Percentiles rank a stretch among this genome's conserved stretches.
Conservation (phyloP, 2,113 vertebrate species). For the Eubucco bourcierii region DNA sequence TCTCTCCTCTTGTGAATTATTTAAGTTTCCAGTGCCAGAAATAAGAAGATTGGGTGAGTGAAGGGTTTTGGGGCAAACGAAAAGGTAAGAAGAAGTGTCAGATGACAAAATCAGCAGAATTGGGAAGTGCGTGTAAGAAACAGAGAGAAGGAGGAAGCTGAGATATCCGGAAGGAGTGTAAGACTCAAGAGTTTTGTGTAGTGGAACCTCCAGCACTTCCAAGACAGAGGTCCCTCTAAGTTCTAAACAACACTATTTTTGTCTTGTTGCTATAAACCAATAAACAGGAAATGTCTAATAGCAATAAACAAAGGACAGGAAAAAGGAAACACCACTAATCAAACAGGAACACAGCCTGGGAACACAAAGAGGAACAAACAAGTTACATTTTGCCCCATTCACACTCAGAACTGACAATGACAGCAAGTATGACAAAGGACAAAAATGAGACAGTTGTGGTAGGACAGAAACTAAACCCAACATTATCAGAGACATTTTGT, state of each 20-base stretch:
- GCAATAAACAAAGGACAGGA: constrained; percentile 64
- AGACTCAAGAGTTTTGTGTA: neutral
- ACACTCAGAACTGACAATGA: neutral
- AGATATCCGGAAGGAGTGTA: neutral
- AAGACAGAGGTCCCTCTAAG: neutral
- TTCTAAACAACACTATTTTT: constrained; percentile 54
- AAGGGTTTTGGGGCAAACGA: neutral
- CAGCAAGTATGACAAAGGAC: neutral
- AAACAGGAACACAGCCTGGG: constrained; percentile 47
- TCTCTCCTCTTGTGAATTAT: neutral
- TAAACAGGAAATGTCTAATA: constrained; percentile 62
- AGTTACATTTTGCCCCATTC: neutral
- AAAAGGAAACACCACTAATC: constrained; percentile 60
- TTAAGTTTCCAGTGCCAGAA: neutral
- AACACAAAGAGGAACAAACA: constrained; percentile 52
- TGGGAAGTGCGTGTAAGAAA: neutral
- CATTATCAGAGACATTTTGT: neutral
- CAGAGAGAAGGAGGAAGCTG: neutral
- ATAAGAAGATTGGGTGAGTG: neutral
- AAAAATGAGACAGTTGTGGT: neutral
- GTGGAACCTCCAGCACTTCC: neutral
- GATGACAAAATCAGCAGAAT: neutral
- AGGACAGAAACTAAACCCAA: neutral
- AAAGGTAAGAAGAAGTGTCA: neutral
- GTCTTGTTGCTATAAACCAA: constrained; percentile 35